Base-by-base conservation (phyloP, 2,797 vertebrate genomes). In the Cyclura pinguis region DNA sequence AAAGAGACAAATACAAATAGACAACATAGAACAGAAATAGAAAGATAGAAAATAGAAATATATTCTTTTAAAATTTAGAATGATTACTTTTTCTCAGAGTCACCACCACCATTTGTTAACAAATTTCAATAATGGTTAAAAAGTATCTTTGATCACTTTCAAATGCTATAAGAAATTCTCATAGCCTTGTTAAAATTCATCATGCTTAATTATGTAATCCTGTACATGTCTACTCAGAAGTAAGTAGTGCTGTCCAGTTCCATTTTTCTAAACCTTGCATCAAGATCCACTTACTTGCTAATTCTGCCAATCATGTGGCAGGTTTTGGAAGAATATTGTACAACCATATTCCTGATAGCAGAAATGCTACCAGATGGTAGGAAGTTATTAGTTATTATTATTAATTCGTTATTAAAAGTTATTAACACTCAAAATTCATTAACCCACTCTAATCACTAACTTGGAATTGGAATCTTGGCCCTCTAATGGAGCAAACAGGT, bases 61-160 rank as follows among this genome's bases (percentile, higher is more conserved):
- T 82, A 42, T 88, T 91, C 14, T 80, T 1, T 77, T 90, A 88
- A 86, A 86, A 10, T n/a, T 38, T 18, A 64, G 80, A 93, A 80
- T 84, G 69, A 86, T 89, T 62, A 22, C 82, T 57, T 87, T 89
- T 35, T 12, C 1, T 73, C 55, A n/a, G 6, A 50, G 47, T 84
- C 64, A 13, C 35, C 4, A n/a, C 0, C 27, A 42, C 29, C 32
- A 12, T 77, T 47, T 62, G 38, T 64, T 32, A 64, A 42, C 5
- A 64, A 3, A 55, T 77, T 35, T 62, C 3, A 29, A 13, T 12
- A 69, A 69, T 69, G 27, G 27, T 69, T 84, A 38, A 29, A 35
- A 64, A 9, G 55, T 35, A 24, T 69, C 20, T 69, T 12, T 24
- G 7, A 32, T 62, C 55, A 77, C 20, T 84, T 84, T 57, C 7